Base-by-base conservation (phyloP, 2,113 vertebrate genomes). In the Cariama cristata region DNA sequence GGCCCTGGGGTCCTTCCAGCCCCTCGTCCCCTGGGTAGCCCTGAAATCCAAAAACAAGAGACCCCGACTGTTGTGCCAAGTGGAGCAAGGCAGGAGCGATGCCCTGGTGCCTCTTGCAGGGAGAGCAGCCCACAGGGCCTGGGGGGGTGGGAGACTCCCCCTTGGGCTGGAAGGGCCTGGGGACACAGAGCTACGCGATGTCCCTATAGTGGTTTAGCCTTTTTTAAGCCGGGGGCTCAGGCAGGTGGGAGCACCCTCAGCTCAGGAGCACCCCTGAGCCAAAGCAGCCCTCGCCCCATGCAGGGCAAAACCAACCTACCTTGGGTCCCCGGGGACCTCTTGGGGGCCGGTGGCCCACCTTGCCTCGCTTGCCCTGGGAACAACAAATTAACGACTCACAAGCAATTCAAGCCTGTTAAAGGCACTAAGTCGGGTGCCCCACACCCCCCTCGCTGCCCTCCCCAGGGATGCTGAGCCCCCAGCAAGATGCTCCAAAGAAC, bases 361-460 rank as follows among this genome's bases (percentile, higher is more conserved):
- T 99, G 40, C 99, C 99, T 76, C 98, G 95, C 96, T 98, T 99
- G 44, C 99, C 99, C 99, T 99, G 96, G 45, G 33, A n/a, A 60
- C 8, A 64, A 45, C 14, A 64, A 38, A 30, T 9, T 3, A 17
- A 18, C 88, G 9, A 12, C 32, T 72, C 28, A 8, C 1, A 6
- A 83, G 66, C 8, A 20, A 38, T 6, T 47, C 44, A 28, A 68
- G 40, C 8, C 12, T 32, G 20, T 11, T 20, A 12, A 40, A 44
- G 9, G 40, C 81, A 38, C 16, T 2, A 3, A 62, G 2, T n/a
- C 1, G 1, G 10, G 6, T 1, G 0, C 32, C 44, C 9, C 2
- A 0, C 2, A 0, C n/a, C 60, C 58, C 63, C 26, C 15, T 33
- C 2, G 0, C 33, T 50, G n/a, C 6, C 38, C 23, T 6, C 12